Evolutionary conservation across 2,888 invertebrate genomes (phyloP).

Genomic region (Mimumesa dahlbomi): DNA sequence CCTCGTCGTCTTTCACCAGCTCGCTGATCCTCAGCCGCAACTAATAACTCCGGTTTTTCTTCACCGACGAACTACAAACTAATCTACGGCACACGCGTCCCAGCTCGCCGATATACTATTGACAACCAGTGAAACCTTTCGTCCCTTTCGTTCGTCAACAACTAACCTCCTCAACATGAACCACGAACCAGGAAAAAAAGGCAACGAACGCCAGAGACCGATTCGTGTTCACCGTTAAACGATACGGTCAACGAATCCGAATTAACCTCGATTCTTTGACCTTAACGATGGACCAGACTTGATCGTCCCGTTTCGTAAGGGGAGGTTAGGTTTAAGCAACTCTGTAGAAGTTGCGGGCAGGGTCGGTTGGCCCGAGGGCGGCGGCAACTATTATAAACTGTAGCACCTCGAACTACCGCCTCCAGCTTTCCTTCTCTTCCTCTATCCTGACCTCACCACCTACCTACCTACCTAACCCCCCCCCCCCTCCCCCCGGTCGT

Average conservation of each 20-base stretch:
- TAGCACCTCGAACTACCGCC: slow-evolving; percentile 80
- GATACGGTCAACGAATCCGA: neutral
- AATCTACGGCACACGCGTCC: slow-evolving; percentile 69
- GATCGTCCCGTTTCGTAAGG: slow-evolving; percentile 62
- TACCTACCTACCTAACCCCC: too few relatives aligned
- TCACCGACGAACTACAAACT: slow-evolving; percentile 70
- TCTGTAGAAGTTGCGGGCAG: slow-evolving; percentile 78
- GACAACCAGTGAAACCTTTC: slow-evolving; percentile 35
- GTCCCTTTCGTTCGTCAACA: neutral
- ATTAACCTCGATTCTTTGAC: slow-evolving; percentile 54
- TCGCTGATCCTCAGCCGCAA: slow-evolving; percentile 64
- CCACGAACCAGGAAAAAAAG: neutral
- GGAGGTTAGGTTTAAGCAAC: slow-evolving; percentile 80
- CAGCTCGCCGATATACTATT: slow-evolving; percentile 62
- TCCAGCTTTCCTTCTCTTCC: slow-evolving; percentile 72
- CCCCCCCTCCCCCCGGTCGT: slow-evolving; percentile 53
- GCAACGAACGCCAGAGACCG: neutral
- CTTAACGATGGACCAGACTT: slow-evolving; percentile 64
- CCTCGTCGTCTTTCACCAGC: slow-evolving; percentile 67
- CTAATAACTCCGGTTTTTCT: slow-evolving; percentile 75
- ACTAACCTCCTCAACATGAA: neutral
- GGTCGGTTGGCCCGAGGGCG: slow-evolving; percentile 76
- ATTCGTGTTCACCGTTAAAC: too few relatives aligned
- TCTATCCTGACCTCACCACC: slow-evolving; percentile 60
- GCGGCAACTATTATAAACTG: slow-evolving; percentile 80